Percentiles rank a stretch among this genome's conserved stretches.
Conservation (phyloP, 2,797 vertebrate genomes). For the Phalanger gymnotis region DNA sequence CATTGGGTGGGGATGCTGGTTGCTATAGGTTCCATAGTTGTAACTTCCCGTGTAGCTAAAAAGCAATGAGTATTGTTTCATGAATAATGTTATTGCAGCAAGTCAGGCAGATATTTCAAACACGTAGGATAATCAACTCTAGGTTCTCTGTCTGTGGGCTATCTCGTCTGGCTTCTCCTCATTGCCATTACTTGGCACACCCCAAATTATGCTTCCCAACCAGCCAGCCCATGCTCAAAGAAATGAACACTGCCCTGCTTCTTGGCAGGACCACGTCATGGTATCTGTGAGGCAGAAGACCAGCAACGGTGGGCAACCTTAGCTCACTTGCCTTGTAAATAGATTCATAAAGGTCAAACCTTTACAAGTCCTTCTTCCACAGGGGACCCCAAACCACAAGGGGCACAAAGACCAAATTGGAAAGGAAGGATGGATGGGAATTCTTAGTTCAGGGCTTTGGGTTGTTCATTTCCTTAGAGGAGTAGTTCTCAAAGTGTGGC, state of each 20-base stretch:
- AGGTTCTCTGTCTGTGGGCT: not conserved
- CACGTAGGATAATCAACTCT: not conserved
- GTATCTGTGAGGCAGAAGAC: not conserved
- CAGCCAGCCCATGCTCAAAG: not conserved
- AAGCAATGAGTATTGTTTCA: constrained; percentile 39
- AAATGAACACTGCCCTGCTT: not conserved
- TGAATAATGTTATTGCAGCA: constrained; percentile 17
- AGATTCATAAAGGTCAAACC: not conserved
- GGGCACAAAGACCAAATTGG: not conserved
- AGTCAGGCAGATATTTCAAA: constrained; percentile 9
- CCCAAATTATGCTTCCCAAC: not conserved
- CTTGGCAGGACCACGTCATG: not conserved
- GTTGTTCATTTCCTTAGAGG: not conserved
- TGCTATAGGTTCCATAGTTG: constrained; percentile 96
- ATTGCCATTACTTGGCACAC: not conserved
- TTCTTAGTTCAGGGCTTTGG: not conserved
- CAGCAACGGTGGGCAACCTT: not conserved
- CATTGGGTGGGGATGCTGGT: constrained; percentile 96
- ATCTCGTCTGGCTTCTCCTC: not conserved
- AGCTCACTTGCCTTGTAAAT: not conserved
- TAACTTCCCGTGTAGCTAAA: constrained; percentile 96
- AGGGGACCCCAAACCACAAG: not conserved
- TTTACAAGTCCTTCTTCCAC: not conserved
- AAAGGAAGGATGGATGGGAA: not conserved
- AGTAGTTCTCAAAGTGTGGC: not conserved